These are phyloP conservation scores for Hafferia zeledoni DNA, from an alignment of 2,797 vertebrate genomes.

Conservation along the genomic window DNA sequence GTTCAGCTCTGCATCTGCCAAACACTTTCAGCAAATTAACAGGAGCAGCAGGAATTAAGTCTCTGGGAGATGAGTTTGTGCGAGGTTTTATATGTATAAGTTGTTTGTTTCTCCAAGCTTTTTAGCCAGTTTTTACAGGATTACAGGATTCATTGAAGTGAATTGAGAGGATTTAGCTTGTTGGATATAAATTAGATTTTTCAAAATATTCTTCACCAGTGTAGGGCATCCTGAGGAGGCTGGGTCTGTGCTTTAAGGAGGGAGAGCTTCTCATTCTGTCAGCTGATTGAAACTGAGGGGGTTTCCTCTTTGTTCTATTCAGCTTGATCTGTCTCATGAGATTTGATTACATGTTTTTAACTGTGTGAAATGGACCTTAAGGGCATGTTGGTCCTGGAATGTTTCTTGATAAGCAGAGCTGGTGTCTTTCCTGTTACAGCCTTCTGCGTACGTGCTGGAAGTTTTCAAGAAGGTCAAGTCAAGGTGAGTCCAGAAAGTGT, in stretches of 20 bases:
- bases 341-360: not conserved
- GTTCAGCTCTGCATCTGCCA: not conserved
- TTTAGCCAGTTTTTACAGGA: not conserved
- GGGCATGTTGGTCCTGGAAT: not conserved
- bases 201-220: not conserved
- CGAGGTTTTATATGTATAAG: not conserved
- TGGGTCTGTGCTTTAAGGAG: not conserved
- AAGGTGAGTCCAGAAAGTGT: constrained; percentile 81
- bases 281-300: not conserved
- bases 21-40: not conserved
- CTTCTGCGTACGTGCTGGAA: constrained; percentile 89
- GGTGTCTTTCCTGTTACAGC: constrained; percentile 74
- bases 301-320: not conserved
- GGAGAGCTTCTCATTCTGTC: not conserved
- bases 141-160: not conserved
- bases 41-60: not conserved
- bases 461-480: constrained; percentile 92
- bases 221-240: not conserved
- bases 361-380: not conserved
- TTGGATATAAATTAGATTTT: not conserved
- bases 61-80: not conserved
- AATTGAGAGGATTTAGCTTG: not conserved
- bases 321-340: not conserved
- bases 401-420: not conserved
- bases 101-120: not conserved